Base-by-base conservation (phyloP, 2,797 vertebrate species). In the Galagoides demidoff region DNA sequence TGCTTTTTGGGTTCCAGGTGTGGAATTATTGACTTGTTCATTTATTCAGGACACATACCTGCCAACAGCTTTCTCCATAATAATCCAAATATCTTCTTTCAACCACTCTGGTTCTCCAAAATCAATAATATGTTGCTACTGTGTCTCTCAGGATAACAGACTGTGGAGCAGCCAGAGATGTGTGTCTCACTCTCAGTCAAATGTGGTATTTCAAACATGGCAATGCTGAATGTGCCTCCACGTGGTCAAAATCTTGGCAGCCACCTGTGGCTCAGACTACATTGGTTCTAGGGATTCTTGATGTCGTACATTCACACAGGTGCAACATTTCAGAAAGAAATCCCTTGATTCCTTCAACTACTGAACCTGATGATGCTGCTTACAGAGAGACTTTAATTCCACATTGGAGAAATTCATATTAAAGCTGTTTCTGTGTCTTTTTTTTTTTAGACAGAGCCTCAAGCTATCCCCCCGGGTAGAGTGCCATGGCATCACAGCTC, bases 11-110 rank as follows among this genome's bases (percentile, higher is more conserved):
- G 78, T 76, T 96, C 85, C 94, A 96, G 87, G 73, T 96, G 63
- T 87, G 29, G 77, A 70, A 93, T 85, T 89, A 78, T 77, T 59
- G 85, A 59, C 81, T 68, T 93, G 81, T 92, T 94, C 73, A 87
- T 92, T 96, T 89, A 96, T 93, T 96, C 81, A 97, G 55, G 39
- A 95, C 39, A 92, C 52, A 88, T 59, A 96, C 34, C 93, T 97
- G 94, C 68, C 79, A 77, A 88, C 7, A 85, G 64, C 23, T 70
- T 74, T 88, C 64, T 68, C 92, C 39, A 39, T 55, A 61, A 76
- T 29, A 87, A 68, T 52, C 39, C 29, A 92, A 73, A 95, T 1
- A 59, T 29, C 78, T 93, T 92, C 31, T 87, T 92, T 71, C 71
- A 78, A 25, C 23, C 7, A 39, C 7, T 52, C 37, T 86, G 49